Base-by-base conservation (phyloP, 1,140 invertebrate genomes). In the Oryctes rhinoceros region DNA sequence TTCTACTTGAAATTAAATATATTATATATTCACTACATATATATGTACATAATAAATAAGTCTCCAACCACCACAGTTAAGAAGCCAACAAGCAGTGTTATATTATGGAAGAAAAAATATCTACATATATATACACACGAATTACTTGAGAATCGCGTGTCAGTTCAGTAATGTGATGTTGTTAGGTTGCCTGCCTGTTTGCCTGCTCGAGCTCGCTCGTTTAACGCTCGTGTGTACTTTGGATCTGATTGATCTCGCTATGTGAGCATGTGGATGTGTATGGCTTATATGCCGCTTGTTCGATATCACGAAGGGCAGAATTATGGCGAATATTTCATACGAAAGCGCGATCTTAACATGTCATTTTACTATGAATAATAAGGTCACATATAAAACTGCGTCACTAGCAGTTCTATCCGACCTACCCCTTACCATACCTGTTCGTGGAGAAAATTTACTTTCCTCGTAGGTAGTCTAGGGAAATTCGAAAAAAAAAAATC, bases 291-390 rank as follows among this genome's bases (percentile, higher is more conserved):
- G 53, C 53, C 53, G 4, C 53, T 18, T 59, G 15, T 59, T n/a
- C 39, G 35, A 78, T 78, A 78, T 78, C 76, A 78, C 76, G 76
- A 78, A 78, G 15, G 18, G 76, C 39, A 49, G 76, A 78, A 78
- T 78, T 78, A 78, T 78, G 76, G 76, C 39, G 44, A 78, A 78
- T 78, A 78, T 78, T 78, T 78, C 76, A 78, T 78, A 78, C 7
- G 39, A 39, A 39, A 18, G 44, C 76, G 30, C 76, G 47, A 78
- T 78, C 76, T 78, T 59, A 78, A 78, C 76, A 78, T 78, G 76
- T 78, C 76, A 78, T 78, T 78, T 39, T 48, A 59, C 76, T 59
- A 59, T 78, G 76, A 78, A 78, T 78, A 78, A 78, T 78, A 78
- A 78, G 76, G 76, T 78, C 76, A 78, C 76, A 78, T 78, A 74